Base-by-base conservation (phyloP, 2,797 vertebrate genomes). In the Xiphophorus birchmanni region DNA sequence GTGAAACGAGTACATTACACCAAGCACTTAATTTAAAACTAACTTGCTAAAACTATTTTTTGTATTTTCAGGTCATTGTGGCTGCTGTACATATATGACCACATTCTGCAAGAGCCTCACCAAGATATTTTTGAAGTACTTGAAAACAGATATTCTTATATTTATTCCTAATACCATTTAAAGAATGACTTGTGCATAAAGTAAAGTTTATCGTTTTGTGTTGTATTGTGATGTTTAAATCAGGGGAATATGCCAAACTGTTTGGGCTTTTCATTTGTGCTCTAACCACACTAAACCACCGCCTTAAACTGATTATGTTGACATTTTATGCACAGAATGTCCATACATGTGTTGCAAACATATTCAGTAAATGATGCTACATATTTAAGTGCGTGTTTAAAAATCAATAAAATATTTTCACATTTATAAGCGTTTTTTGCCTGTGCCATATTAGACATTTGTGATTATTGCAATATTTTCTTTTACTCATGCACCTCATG, bases 231-330 rank as follows among this genome's bases (percentile, higher is more conserved):
- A 44, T 12, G 67, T 47, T 80, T 76, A 58, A 79, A 73, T 84
- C 50, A 84, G 80, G 73, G 71, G 83, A 74, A 37, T 47, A 3
- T 50, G 56, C 5, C 35, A 58, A 8, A 10, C 17, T 56, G 75
- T 74, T 80, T n/a, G 0, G 45, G 72, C 42, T 67, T 48, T 56
- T 37, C 17, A 44, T 56, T 67, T 82, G 67, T 84, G n/a, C 73
- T 79, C 8, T 5, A 18, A 74, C 4, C 4, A 78, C 42, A 35
- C 26, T 73, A 12, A 72, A 79, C 4, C 6, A 47, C 29, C 79
- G 86, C 87, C 87, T 90, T 87, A 84, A 78, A 26, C 1, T 65
- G 42, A 88, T 65, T 45, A 0, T 26, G 1, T n/a, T 12, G 18
- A 71, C 26, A 44, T 44, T 5, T 72, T 29, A 26, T 44, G 13